Evolutionary conservation across 2,888 invertebrate species (phyloP).

Genomic region (Helobdella robusta): DNA sequence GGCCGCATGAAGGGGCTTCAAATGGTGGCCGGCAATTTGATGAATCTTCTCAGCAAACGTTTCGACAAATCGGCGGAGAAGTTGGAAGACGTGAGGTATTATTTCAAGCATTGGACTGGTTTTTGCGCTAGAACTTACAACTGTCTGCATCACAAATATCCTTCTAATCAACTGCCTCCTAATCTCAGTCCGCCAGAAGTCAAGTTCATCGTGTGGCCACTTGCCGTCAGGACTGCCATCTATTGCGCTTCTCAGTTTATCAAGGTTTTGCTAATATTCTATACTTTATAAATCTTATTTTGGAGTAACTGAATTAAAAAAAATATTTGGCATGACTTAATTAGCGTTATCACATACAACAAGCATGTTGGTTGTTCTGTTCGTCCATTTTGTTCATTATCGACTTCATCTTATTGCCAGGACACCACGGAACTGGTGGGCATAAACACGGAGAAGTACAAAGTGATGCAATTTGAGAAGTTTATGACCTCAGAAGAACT

Average conservation of each 20-base stretch:
- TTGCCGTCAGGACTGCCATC: constrained; percentile 18
- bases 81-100: constrained; percentile 14
- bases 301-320: neutral
- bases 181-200: neutral
- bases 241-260: constrained; percentile 20
- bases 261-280: neutral
- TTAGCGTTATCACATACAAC: neutral
- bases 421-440: neutral
- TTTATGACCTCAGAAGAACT: constrained; percentile 1
- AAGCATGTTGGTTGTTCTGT: too few relatives aligned
- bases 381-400: neutral
- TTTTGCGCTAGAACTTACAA: constrained; percentile 12
- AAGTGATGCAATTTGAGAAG: neutral
- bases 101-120: constrained; percentile 16
- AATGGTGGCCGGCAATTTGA: constrained; percentile 5
- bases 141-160: constrained; percentile 20
- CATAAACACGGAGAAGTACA: neutral
- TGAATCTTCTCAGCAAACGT: neutral
- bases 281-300: neutral
- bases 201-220: constrained; percentile 17
- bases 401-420: neutral
- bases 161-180: constrained; percentile 11
- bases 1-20: constrained; percentile 9
- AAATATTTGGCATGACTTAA: neutral
- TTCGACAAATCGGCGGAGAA: constrained; percentile 14